A percentile compares a stretch with the other conserved stretches of the same genome.
Evolutionary conservation across 2,113 vertebrate species (phyloP).

Genomic region (Neolamprologus tretocephalus): DNA sequence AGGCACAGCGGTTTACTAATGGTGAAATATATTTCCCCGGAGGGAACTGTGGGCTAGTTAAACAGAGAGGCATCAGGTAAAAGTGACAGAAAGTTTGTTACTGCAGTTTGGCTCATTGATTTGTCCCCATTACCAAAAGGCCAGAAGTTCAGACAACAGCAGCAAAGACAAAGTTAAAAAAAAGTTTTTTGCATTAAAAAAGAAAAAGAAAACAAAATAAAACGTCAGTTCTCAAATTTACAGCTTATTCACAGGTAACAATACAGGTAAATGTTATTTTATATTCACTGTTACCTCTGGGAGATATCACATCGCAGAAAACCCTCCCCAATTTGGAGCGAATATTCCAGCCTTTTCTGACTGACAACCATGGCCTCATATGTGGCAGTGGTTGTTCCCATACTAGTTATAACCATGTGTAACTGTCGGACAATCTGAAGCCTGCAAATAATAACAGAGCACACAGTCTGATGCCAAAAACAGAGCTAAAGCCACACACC

Average conservation of each 20-base stretch:
- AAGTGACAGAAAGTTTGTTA: neutral
- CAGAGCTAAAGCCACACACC: neutral
- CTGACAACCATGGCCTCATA: neutral
- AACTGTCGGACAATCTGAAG: neutral
- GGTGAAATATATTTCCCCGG: neutral
- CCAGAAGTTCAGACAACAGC: neutral
- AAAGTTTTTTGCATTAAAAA: neutral
- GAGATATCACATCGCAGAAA: neutral
- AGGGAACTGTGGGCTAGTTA: neutral
- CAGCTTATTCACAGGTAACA: neutral
- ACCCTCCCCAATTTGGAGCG: neutral
- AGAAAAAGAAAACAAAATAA: neutral
- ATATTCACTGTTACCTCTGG: neutral
- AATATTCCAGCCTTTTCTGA: neutral
- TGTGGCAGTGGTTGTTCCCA: neutral
- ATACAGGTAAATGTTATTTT: neutral
- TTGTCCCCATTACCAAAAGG: neutral
- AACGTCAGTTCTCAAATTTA: neutral
- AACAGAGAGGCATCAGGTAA: neutral
- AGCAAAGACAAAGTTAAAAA: neutral
- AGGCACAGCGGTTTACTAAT: neutral
- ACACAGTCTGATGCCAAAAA: neutral
- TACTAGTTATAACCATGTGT: neutral
- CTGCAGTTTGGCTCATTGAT: neutral
- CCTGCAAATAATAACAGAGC: neutral